phyloP scores from a whole-genome alignment of 2,797 vertebrate genomes.

The Erithacus rubecula region DNA sequence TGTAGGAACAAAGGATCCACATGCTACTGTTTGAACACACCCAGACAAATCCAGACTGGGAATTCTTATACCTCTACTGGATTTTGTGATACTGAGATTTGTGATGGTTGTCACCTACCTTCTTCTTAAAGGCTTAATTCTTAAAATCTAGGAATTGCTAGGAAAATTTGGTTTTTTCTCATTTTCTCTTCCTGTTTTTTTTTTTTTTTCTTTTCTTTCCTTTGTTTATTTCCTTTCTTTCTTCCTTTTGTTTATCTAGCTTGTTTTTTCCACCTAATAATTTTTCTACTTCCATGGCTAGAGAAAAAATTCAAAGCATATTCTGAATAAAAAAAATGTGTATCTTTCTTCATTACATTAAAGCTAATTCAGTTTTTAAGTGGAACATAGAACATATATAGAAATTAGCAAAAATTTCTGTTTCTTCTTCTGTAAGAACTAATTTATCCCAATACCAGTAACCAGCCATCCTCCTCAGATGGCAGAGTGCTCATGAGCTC shows the following conservation, averaged over 20 bases:
- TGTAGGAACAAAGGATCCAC: not conserved
- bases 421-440: not conserved
- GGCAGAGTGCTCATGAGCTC: not conserved
- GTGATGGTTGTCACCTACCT: not conserved
- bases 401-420: not conserved
- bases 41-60: not conserved
- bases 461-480: not conserved
- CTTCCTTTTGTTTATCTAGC: not conserved
- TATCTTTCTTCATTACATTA: not conserved
- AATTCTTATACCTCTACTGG: not conserved
- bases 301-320: not conserved
- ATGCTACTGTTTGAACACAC: not conserved
- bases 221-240: not conserved
- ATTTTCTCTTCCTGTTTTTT: not conserved
- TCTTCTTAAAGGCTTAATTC: not conserved
- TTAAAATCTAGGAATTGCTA: not conserved
- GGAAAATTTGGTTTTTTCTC: not conserved
- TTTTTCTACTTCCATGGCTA: not conserved
- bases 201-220: not conserved
- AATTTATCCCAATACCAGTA: not conserved
- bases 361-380: not conserved
- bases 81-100: not conserved
- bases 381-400: not conserved
- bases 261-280: not conserved
- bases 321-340: not conserved